phyloP scores from a whole-genome alignment of 2,888 invertebrate species.

The Zygogramma bicolorata region DNA sequence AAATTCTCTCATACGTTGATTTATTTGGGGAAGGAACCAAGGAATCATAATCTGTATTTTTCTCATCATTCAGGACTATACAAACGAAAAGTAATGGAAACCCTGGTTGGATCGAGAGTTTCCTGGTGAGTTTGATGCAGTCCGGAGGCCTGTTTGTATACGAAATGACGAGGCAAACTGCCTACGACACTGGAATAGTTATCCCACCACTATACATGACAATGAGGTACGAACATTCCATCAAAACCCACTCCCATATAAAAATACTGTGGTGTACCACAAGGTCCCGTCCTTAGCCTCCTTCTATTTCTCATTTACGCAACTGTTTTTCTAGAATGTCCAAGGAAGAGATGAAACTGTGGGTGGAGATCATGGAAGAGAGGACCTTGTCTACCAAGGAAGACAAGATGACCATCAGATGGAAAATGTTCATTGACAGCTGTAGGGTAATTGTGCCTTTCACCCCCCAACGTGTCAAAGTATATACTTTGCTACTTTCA shows the following conservation, averaged over 20 bases:
- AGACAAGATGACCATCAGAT: conserved; percentile 56
- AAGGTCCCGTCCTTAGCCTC: not conserved
- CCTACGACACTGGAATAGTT: conserved; percentile 60
- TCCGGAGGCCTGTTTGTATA: conserved; percentile 68
- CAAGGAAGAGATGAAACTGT: conserved; percentile 47
- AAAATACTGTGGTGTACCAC: not conserved
- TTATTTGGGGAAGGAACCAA: no score
- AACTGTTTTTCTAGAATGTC: conserved; percentile 43
- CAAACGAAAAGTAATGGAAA: conserved; percentile 74
- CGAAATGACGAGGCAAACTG: conserved; percentile 60
- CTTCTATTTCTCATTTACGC: not conserved
- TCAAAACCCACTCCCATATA: not conserved
- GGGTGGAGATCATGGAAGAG: conserved; percentile 55
- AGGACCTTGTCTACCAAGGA: conserved; percentile 26
- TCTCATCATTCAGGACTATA: conserved; percentile 68
- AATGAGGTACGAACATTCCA: conserved; percentile 51
- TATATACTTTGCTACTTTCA: conserved; percentile 29
- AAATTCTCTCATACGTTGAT: not conserved
- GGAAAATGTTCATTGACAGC: conserved; percentile 68
- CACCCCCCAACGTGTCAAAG: not conserved
- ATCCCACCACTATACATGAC: conserved; percentile 61
- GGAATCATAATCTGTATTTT: not conserved
- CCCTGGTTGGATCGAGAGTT: conserved; percentile 78
- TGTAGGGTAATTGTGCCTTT: conserved; percentile 61
- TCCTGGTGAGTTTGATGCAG: conserved; percentile 72